Evolutionary conservation across 2,113 vertebrate species (phyloP), one percentile per base, ranked within the genome.

Genomic region (Camelus bactrianus): DNA sequence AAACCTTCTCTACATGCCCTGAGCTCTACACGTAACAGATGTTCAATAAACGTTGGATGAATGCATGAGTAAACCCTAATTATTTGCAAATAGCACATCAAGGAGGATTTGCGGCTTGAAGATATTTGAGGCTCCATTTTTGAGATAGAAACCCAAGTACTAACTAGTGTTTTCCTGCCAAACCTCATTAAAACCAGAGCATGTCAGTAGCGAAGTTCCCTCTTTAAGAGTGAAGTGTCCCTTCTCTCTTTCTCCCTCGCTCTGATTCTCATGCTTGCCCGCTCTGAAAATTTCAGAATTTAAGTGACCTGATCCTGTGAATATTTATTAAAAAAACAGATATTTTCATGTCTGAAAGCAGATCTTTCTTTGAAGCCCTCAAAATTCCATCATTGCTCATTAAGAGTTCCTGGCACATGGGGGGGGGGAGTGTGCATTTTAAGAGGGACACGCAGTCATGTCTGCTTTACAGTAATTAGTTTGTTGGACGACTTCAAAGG

Each of bases 401-500:
- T 90, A 75, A 77, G 28, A 28, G 11, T 83, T 54, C 93, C 62
- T 52, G 75, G 50, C 42, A 82, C 35, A 19, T 5, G 2, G 4
- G 16, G 2, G 22, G 30, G 35, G 82, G 24, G 50, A 76, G 46
- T 48, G 81, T 54, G 54, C 32, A 64, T 83, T 94, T 88, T 89
- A 64, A 93, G 38, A 89, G 8, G 28, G 7, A 13, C 19, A 19
- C 24, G 8, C 2, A 50, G 16, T 73, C 26, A 0, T 26, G 10
- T n/a, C 14, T n/a, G 75, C 60, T 93, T 79, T 80, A n/a, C 12
- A 91, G 62, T 50, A 76, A 72, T 62, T 65, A 62, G 26, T 69
- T 87, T 86, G 84, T 50, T 92, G 35, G 38, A 75, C 72, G 69
- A 86, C 79, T 91, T 97, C 73, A 91, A 95, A 94, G 79, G 32